phyloP scores from a whole-genome alignment of 1,140 invertebrate genomes.

The Platyura marginata region DNA sequence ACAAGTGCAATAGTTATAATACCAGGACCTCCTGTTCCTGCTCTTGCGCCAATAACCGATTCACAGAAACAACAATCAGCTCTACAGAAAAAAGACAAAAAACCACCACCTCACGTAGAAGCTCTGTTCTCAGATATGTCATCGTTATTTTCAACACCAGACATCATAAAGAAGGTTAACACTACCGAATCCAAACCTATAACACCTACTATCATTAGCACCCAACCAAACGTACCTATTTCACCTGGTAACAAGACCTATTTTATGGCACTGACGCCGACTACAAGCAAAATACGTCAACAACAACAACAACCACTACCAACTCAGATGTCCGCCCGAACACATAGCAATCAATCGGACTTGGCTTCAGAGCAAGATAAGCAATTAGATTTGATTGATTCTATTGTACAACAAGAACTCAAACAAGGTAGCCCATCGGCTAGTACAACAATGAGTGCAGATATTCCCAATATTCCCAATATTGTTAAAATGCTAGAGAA shows the following conservation, averaged over 20 bases:
- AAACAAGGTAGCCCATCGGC: slow-evolving; percentile 8
- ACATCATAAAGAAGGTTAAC: slow-evolving; percentile 47
- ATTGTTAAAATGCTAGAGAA: slow-evolving; percentile 22
- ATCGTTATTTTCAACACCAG: slow-evolving; percentile 54
- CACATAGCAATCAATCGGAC: slow-evolving; percentile 19
- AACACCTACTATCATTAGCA: too few relatives aligned
- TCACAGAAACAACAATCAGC: slow-evolving; percentile 15
- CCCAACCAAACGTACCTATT: too few relatives aligned
- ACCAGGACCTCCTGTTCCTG: background rate
- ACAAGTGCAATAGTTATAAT: background rate
- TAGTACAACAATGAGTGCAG: slow-evolving; percentile 3
- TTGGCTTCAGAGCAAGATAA: slow-evolving; percentile 20
- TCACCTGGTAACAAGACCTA: background rate
- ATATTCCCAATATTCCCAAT: slow-evolving; percentile 16
- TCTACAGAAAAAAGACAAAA: slow-evolving; percentile 39
- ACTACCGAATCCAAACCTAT: slow-evolving; percentile 9
- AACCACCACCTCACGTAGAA: slow-evolving; percentile 33
- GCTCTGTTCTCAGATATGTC: slow-evolving; percentile 40
- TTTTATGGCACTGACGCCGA: background rate
- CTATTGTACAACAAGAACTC: slow-evolving; percentile 14
- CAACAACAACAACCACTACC: slow-evolving; percentile 15
- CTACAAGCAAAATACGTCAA: slow-evolving; percentile 14
- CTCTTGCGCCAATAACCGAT: slow-evolving; percentile 6
- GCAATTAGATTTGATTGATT: slow-evolving; percentile 22
- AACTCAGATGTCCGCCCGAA: slow-evolving; percentile 18